A percentile compares a stretch with the other conserved stretches of the same genome.
Conservation (phyloP, 2,888 invertebrate genomes). For the Apotomis capreana region DNA sequence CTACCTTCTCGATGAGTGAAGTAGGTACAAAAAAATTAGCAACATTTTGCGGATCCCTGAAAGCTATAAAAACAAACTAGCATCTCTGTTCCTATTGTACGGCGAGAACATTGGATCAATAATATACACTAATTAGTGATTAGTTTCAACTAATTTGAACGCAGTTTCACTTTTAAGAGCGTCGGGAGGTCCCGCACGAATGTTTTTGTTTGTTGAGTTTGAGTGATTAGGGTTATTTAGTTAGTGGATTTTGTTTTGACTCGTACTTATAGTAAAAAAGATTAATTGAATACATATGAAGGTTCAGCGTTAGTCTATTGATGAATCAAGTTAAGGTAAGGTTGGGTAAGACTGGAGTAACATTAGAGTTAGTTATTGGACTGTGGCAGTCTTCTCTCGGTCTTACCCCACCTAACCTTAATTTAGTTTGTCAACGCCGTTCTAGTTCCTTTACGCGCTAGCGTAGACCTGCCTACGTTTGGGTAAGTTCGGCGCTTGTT, state of each 20-base stretch:
- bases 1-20: no score
- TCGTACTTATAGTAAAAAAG: background rate
- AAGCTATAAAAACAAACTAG: conserved; percentile 24
- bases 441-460: no score
- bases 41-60: conserved; percentile 12
- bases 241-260: background rate
- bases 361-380: no score
- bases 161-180: conserved; percentile 34
- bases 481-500: no score
- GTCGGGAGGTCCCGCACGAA: conserved; percentile 30
- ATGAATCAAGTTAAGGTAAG: no score
- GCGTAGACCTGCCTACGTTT: no score
- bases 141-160: conserved; percentile 28
- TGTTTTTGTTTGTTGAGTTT: background rate
- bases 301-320: no score
- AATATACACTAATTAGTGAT: conserved; percentile 31
- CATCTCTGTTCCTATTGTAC: conserved; percentile 22
- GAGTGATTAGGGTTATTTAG: background rate
- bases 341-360: no score
- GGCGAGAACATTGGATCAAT: conserved; percentile 19
- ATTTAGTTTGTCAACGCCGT: no score
- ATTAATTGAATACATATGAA: no score
- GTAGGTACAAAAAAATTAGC: background rate
- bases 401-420: no score
- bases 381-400: no score